Base-by-base conservation (phyloP, 2,888 invertebrate species). In the Ochlodes sylvanus region DNA sequence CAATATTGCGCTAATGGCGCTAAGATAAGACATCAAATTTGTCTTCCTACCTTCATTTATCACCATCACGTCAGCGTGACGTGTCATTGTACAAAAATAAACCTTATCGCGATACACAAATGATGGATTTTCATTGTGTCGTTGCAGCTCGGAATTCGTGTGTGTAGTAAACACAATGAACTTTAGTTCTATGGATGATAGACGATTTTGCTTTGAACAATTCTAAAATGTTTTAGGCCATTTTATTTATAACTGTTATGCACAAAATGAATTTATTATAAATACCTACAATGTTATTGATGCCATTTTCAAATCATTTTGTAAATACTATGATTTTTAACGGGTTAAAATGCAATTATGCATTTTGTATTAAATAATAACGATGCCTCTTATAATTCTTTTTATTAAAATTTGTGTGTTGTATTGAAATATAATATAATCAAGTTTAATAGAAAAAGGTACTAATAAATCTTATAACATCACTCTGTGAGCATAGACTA, bases 1-100 rank as follows among this genome's bases (percentile, higher is more conserved):
- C 62, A 68, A 68, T 68, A 68, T 68, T 63, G 63, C 58, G 57
- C 68, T 68, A 68, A 68, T 68, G 58, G 57, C 52, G 15, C 63
- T 41, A 58, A 78, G 83, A 83, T 82, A 82, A 77, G 83, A 79
- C 81, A 83, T 83, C 79, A 86, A 84, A 86, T 87, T 87, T 87
- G 85, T 87, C 86, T 84, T 83, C 80, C 79, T 79, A 79, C 79
- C 77, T 77, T 70, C 77, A 86, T 88, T 85, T 86, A 84, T 87
- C 85, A 85, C 80, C 73, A 78, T 76, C 62, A 57, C 19, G 50
- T 38, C 50, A n/a, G 19, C 2, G 38, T 58, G 44, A 57, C 19
- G 32, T 19, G 41, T 42, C 57, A 41, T 42, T 52, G 21, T n/a
- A 17, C 10, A 57, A 63, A 42, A 57, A 68, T 9, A n/a, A 15